Conservation (phyloP, 2,888 invertebrate genomes). For the Acanthoscelides obtectus region DNA sequence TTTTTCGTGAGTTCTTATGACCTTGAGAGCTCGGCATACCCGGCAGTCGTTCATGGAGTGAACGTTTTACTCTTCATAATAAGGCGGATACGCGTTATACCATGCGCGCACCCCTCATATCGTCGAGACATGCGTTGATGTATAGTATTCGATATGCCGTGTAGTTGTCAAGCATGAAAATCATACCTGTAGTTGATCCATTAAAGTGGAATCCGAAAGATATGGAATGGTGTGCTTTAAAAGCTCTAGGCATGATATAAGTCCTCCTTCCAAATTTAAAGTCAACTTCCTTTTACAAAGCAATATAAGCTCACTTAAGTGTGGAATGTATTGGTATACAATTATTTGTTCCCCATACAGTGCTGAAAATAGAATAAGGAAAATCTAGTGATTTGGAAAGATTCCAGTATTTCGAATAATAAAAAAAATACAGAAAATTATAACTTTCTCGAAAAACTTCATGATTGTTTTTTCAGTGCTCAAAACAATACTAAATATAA, state of each 20-base stretch:
- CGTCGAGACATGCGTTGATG: no score
- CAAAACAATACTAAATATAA: not conserved
- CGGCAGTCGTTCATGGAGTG: no score
- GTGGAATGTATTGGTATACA: conserved; percentile 83
- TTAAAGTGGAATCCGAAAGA: conserved; percentile 76
- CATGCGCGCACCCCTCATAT: no score
- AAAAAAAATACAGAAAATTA: not conserved
- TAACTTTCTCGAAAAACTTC: no score
- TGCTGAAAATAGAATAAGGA: conserved; percentile 48
- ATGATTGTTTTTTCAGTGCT: no score
- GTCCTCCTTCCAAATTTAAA: conserved; percentile 79
- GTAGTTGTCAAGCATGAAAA: not conserved
- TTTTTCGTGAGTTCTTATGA: no score
- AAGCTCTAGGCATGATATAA: conserved; percentile 78
- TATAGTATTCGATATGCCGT: no score
- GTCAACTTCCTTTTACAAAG: conserved; percentile 78
- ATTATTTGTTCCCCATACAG: conserved; percentile 87
- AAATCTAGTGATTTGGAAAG: not conserved
- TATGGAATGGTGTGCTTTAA: conserved; percentile 76
- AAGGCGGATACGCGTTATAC: no score
- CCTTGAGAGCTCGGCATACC: no score
- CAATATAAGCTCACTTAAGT: conserved; percentile 79
- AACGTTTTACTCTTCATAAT: no score
- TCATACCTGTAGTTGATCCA: conserved; percentile 78
- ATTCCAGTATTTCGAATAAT: not conserved